Evolutionary conservation across 2,888 invertebrate species (phyloP).

Genomic region (Parapristionchus giblindavisi): DNA sequence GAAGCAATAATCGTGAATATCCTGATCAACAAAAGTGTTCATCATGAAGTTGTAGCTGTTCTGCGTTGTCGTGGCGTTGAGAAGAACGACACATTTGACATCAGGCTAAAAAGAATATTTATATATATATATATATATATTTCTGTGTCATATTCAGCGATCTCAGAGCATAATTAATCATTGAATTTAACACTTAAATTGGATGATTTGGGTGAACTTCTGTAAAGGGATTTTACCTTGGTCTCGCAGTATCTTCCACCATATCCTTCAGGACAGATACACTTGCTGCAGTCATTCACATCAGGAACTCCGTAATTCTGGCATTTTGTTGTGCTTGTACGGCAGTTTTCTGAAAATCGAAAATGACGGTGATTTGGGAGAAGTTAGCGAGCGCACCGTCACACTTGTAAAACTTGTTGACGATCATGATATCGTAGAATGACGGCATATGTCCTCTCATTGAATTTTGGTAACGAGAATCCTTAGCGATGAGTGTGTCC

Average conservation of each 20-base stretch:
- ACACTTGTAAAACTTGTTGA: constrained; percentile 35
- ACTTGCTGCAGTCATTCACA: constrained; percentile 11
- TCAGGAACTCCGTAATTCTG: constrained; percentile 22
- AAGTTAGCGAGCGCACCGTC: constrained; percentile 18
- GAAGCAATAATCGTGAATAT: background rate
- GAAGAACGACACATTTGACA: background rate
- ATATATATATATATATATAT: too few species aligned
- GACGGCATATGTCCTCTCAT: constrained; percentile 35
- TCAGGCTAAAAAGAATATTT: constrained; percentile 15
- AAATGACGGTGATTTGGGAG: too few species aligned
- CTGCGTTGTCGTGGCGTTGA: background rate
- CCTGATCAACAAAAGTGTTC: background rate
- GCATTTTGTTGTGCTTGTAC: constrained; percentile 1
- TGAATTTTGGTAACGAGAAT: constrained; percentile 16
- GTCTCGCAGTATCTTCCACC: constrained; percentile 6
- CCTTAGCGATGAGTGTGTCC: background rate
- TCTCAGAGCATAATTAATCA: too few species aligned
- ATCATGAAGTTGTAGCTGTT: background rate
- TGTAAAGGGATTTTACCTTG: too few species aligned
- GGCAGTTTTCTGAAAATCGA: constrained; percentile 35
- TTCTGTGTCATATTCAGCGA: too few species aligned
- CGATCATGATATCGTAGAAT: constrained; percentile 13
- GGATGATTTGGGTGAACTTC: too few species aligned
- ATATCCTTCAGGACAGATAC: constrained; percentile 28
- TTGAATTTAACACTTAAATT: too few species aligned